These are phyloP conservation scores for Eucera pruinosa DNA, from an alignment of 2,888 invertebrate genomes.

Conservation along the genomic window DNA sequence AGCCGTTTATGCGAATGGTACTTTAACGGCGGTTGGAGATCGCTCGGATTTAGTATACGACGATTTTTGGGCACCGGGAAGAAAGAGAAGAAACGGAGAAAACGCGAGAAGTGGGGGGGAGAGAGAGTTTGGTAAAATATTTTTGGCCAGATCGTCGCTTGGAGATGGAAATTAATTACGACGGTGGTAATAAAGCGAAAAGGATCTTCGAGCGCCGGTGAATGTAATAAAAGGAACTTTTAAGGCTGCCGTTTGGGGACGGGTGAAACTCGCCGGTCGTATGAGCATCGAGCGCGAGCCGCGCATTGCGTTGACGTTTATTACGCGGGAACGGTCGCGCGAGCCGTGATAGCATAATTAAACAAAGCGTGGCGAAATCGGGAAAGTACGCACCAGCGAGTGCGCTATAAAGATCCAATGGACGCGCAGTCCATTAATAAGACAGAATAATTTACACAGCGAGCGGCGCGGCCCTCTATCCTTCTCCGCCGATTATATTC, in stretches of 20 bases:
- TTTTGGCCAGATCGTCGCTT: too few relatives aligned
- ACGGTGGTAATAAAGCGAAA: not conserved
- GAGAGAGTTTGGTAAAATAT: not conserved
- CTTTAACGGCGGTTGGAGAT: slow-evolving; percentile 4
- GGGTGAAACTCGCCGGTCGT: not conserved
- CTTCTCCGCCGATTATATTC: not conserved
- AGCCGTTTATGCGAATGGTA: slow-evolving; percentile 6
- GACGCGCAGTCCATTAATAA: too few relatives aligned
- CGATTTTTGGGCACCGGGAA: too few relatives aligned
- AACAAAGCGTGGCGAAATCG: slow-evolving; percentile 14
- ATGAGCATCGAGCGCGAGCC: not conserved
- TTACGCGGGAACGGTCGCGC: slow-evolving; percentile 22
- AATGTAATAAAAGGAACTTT: slow-evolving; percentile 14
- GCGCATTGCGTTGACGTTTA: slow-evolving; percentile 29
- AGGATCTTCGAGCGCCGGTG: not conserved
- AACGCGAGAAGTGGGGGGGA: too few relatives aligned
- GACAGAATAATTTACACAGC: not conserved
- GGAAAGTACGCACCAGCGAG: slow-evolving; percentile 22
- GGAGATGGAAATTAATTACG: not conserved
- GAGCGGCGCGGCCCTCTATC: too few relatives aligned
- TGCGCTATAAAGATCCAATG: slow-evolving; percentile 11
- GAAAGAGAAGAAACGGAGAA: too few relatives aligned
- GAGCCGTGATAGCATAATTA: slow-evolving; percentile 38
- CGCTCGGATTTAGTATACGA: not conserved
- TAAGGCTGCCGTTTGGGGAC: not conserved